A percentile compares a stretch with the other conserved stretches of the same genome.
Conservation (phyloP, 2,888 invertebrate genomes). For the Coenonympha glycerion region DNA sequence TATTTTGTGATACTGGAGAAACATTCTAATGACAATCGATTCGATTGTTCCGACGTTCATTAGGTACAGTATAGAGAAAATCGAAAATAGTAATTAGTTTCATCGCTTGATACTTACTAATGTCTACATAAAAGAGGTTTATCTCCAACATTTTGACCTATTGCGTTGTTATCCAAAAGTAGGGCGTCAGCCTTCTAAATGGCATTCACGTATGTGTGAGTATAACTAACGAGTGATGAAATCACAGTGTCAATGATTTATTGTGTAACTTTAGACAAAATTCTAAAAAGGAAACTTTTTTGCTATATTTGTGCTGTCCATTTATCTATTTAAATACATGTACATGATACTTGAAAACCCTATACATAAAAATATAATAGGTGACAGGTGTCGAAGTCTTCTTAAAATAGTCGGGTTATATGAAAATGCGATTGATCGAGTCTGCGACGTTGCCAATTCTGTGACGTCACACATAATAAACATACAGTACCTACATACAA, state of each 20-base stretch:
- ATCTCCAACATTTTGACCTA: too few species aligned
- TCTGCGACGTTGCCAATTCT: slow-evolving; percentile 36
- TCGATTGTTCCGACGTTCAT: slow-evolving; percentile 60
- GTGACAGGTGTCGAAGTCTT: too few species aligned
- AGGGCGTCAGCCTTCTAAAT: slow-evolving; percentile 24
- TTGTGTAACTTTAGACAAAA: background rate
- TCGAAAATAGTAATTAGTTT: slow-evolving; percentile 34
- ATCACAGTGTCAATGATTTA: slow-evolving; percentile 6
- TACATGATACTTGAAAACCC: too few species aligned
- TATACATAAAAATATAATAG: too few species aligned
- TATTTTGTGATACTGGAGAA: slow-evolving; percentile 64
- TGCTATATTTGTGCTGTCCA: too few species aligned
- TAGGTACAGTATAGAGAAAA: slow-evolving; percentile 70
- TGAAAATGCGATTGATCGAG: slow-evolving; percentile 46
- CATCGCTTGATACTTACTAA: slow-evolving; percentile 26
- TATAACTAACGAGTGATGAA: slow-evolving; percentile 22
- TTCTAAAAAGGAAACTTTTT: background rate
- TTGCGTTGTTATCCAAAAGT: slow-evolving; percentile 5
- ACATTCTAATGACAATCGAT: slow-evolving; percentile 55
- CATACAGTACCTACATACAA: slow-evolving; percentile 2
- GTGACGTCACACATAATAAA: slow-evolving; percentile 6
- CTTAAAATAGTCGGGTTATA: slow-evolving; percentile 50
- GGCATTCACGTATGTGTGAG: slow-evolving; percentile 23
- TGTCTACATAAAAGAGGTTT: slow-evolving; percentile 1
- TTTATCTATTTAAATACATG: too few species aligned